Base-by-base conservation (phyloP, 2,888 invertebrate species). In the Melanchra persicariae region DNA sequence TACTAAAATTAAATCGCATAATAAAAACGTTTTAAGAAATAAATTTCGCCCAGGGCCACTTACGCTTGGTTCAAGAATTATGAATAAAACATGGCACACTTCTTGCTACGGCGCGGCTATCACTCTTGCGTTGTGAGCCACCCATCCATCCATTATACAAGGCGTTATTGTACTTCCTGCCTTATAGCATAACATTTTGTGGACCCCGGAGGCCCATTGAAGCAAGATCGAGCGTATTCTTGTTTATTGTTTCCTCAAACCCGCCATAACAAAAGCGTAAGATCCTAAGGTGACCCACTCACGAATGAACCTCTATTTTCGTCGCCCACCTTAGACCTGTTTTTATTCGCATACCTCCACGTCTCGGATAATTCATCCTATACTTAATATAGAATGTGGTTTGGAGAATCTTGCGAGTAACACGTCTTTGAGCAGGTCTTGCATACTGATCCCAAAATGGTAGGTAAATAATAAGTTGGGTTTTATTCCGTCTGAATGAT, bases 1-100 rank as follows among this genome's bases (percentile, higher is more conserved):
- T 85, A 87, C 78, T 81, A 64, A 85, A 86, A 85, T 86, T 81
- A 86, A 90, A 90, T 83, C 79, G 87, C 84, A 78, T 86, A 87
- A 72, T 74, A 87, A 86, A 89, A 91, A 86, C 86, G 87, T 90
- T 91, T 91, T 87, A 90, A 88, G 89, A 84, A 89, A 89, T 87
- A 89, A 88, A 82, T 85, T 85, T 76, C 74, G 73, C 70, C 74
- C 70, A 79, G 78, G 76, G 75, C 74, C 79, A 81, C 84, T 85
- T 75, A 70, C 67, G 54, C 15, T 47, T 8, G 80, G 75, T 79
- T 83, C 75, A 72, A 71, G 84, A 83, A 83, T 82, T 87, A 90
- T 90, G 91, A 90, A 90, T 90, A 90, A 90, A 87, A 91, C 91
- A 90, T 91, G 64, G 52, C 65, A 51, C 71, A 81, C 77, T 85